Conservation (phyloP, 2,888 invertebrate genomes). For the Phragmatobia fuliginosa region DNA sequence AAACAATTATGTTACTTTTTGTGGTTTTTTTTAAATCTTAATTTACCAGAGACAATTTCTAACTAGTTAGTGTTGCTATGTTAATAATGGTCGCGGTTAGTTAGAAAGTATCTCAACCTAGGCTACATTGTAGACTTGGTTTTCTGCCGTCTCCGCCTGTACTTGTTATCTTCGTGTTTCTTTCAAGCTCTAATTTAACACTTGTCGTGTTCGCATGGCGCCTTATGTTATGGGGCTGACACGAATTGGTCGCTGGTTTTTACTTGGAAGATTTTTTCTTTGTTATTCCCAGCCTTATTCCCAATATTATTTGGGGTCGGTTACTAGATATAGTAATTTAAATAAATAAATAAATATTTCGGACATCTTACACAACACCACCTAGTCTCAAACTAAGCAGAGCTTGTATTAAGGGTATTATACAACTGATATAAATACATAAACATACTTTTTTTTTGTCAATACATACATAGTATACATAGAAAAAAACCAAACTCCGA, state of each 20-base stretch:
- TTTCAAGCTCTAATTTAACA: slow-evolving; percentile 68
- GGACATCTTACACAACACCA: no score
- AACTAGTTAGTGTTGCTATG: not conserved
- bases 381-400: no score
- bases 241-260: slow-evolving; percentile 36
- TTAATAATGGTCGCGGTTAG: slow-evolving; percentile 6
- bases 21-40: not conserved
- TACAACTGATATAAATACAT: no score
- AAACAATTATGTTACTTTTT: no score
- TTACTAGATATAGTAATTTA: no score
- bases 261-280: not conserved
- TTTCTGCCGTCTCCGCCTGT: slow-evolving; percentile 42
- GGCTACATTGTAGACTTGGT: slow-evolving; percentile 34
- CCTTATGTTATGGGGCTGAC: slow-evolving; percentile 43
- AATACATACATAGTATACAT: no score
- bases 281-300: no score
- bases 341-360: no score
- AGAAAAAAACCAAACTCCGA: no score
- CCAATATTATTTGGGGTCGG: no score
- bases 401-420: no score
- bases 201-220: slow-evolving; percentile 69
- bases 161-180: slow-evolving; percentile 54
- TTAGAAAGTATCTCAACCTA: slow-evolving; percentile 45
- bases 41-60: not conserved
- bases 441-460: no score